Conservation (phyloP, 30 jellyfish, hydroid and myxozoan genomes). For the Pseudorhiza aurosa region DNA sequence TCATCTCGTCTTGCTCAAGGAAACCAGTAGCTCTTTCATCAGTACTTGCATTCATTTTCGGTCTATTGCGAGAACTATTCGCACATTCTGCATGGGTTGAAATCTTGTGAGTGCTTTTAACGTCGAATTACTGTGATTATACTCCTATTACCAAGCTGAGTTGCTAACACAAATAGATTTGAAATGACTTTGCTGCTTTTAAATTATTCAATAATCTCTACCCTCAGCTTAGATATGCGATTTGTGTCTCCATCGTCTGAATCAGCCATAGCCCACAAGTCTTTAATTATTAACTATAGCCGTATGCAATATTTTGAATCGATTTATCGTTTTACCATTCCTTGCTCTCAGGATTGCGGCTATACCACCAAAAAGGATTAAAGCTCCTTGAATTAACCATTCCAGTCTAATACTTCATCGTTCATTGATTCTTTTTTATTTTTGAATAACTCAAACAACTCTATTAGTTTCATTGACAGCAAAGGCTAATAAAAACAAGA, state of each 20-base stretch:
- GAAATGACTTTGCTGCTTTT: neutral
- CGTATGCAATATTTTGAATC: neutral
- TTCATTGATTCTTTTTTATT: neutral
- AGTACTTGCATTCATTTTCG: too few species aligned
- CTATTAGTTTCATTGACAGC: too few species aligned
- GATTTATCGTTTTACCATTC: slow-evolving; percentile 6
- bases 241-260: slow-evolving; percentile 19
- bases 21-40: too few species aligned
- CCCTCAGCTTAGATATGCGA: slow-evolving; percentile 5
- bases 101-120: too few species aligned
- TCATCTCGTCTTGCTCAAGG: too few species aligned
- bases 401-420: neutral
- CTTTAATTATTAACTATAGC: slow-evolving; percentile 29
- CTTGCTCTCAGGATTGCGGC: neutral
- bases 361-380: neutral
- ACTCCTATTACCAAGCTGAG: neutral
- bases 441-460: too few species aligned
- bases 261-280: slow-evolving; percentile 3
- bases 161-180: slow-evolving; percentile 1
- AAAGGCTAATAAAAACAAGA: too few species aligned
- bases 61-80: too few species aligned
- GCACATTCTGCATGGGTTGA: too few species aligned
- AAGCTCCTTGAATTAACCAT: neutral
- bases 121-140: neutral
- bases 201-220: slow-evolving; percentile 3